A percentile compares a stretch with the other conserved stretches of the same genome.
These are phyloP conservation scores for Argynnis bischoffii DNA, from an alignment of 2,888 invertebrate genomes.

Conservation along the genomic window DNA sequence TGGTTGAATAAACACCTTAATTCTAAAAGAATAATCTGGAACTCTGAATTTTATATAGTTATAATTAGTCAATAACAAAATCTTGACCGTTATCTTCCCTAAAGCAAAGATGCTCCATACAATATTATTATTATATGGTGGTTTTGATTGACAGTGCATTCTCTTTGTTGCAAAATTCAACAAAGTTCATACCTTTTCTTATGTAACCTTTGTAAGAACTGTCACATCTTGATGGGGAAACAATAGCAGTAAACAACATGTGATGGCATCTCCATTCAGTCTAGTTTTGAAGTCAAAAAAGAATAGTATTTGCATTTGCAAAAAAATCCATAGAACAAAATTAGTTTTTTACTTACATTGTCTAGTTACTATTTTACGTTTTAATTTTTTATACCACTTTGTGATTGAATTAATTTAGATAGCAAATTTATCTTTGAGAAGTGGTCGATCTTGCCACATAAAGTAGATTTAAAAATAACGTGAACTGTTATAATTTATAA, in stretches of 20 bases:
- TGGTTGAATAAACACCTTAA: neutral
- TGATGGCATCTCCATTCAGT: constrained; percentile 38
- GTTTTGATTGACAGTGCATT: constrained; percentile 43
- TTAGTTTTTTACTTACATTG: constrained; percentile 2
- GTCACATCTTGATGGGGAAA: constrained; percentile 45
- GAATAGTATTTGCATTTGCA: constrained; percentile 28
- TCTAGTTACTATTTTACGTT: neutral
- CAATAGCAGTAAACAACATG: constrained; percentile 36
- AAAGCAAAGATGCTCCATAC: constrained; percentile 3
- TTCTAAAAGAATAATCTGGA: neutral
- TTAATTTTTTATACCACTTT: neutral
- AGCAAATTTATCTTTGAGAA: neutral
- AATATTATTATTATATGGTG: constrained; percentile 14
- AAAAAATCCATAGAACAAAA: constrained; percentile 5
- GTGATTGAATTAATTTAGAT: neutral
- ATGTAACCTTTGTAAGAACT: constrained; percentile 20
- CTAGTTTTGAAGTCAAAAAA: constrained; percentile 22
- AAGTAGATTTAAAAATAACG: too few relatives aligned
- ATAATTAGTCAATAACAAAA: neutral
- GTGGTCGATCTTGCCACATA: neutral
- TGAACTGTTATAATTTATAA: too few relatives aligned
- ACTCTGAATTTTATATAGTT: too few relatives aligned
- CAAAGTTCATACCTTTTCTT: constrained; percentile 43
- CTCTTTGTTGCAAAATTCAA: constrained; percentile 39
- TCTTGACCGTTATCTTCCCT: constrained; percentile 4